These are phyloP conservation scores for Drosophila sulfurigaster DNA, from an alignment of 1,140 invertebrate species.

Conservation along the genomic window DNA sequence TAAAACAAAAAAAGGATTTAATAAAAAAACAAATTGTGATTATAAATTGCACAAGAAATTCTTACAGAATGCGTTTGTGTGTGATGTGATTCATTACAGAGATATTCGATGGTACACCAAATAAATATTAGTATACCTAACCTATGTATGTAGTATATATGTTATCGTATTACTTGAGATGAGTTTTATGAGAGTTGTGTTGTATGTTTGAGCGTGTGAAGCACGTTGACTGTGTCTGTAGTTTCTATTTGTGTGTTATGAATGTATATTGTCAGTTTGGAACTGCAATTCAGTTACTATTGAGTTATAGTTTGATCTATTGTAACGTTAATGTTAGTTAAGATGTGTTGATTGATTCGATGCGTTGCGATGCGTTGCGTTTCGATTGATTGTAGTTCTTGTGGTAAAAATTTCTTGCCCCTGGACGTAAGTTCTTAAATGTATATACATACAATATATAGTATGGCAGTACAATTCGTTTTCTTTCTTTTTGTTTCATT, in stretches of 20 bases:
- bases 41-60: conserved; percentile 72
- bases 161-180: conserved; percentile 46
- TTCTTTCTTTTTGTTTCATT: background rate
- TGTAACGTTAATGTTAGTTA: conserved; percentile 52
- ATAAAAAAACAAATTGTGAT: conserved; percentile 25
- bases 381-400: conserved; percentile 57
- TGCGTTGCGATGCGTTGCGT: conserved; percentile 1
- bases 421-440: conserved; percentile 63
- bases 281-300: conserved; percentile 79
- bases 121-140: conserved; percentile 16
- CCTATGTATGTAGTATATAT: conserved; percentile 20
- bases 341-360: conserved; percentile 46
- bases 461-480: conserved; percentile 54
- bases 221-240: conserved; percentile 76
- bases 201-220: conserved; percentile 27
- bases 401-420: conserved; percentile 64
- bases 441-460: conserved; percentile 56
- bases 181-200: conserved; percentile 31
- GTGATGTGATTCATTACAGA: conserved; percentile 31
- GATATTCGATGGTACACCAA: conserved; percentile 16
- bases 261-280: conserved; percentile 58
- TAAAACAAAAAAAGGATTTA: conserved; percentile 7
- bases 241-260: conserved; percentile 60
- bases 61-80: conserved; percentile 63
- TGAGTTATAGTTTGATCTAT: conserved; percentile 73